phyloP scores from a whole-genome alignment of 2,888 invertebrate genomes.

The Hydriomena furcata region DNA sequence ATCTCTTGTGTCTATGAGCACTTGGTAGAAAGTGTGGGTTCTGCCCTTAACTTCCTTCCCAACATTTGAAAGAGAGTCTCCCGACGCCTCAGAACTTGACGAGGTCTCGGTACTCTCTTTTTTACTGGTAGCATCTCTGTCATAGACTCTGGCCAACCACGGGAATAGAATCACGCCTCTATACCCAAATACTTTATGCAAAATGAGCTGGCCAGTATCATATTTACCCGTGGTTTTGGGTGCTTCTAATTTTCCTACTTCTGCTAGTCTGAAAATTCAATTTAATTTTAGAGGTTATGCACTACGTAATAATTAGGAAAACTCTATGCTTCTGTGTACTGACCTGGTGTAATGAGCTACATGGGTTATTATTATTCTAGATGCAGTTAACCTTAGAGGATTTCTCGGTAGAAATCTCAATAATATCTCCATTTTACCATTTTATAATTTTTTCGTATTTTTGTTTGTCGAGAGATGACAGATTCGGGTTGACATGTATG shows the following conservation, averaged over 20 bases:
- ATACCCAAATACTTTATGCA: conserved; percentile 98
- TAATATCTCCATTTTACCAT: conserved; percentile 82
- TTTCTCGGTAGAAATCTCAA: conserved; percentile 71
- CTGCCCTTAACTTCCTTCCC: conserved; percentile 95
- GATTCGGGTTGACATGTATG: background rate
- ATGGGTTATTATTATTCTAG: conserved; percentile 69
- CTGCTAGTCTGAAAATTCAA: conserved; percentile 88
- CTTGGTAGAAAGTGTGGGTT: conserved; percentile 98
- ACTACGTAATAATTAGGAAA: conserved; percentile 46
- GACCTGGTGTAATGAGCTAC: conserved; percentile 77
- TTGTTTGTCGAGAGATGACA: conserved; percentile 52
- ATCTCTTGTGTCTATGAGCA: conserved; percentile 97
- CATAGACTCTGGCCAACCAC: conserved; percentile 97
- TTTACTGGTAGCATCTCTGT: conserved; percentile 92
- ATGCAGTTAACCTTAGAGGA: conserved; percentile 62
- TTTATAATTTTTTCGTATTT: conserved; percentile 64
- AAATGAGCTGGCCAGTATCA: conserved; percentile 97
- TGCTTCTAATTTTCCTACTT: conserved; percentile 95
- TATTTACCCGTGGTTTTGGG: conserved; percentile 95
- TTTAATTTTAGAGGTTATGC: conserved; percentile 61
- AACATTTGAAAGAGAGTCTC: conserved; percentile 78
- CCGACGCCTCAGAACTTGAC: conserved; percentile 51
- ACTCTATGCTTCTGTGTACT: conserved; percentile 19
- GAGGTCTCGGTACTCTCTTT: conserved; percentile 77
- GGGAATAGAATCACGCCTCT: conserved; percentile 98